phyloP scores from a whole-genome alignment of 2,888 invertebrate species.

The Cheilosia scutellata region DNA sequence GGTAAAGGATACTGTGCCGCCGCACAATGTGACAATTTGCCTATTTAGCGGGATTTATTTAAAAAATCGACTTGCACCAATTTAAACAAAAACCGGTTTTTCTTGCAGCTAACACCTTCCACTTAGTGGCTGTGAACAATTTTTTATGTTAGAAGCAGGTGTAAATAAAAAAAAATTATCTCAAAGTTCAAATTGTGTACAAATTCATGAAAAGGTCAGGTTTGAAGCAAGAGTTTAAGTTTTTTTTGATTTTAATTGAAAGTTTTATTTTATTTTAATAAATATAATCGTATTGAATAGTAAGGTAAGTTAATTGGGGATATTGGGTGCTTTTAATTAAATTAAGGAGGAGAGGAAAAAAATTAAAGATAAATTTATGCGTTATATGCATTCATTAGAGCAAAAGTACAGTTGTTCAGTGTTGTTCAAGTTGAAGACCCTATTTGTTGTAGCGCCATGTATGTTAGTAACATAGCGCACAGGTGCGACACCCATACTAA shows the following conservation, averaged over 20 bases:
- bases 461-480: too few species aligned
- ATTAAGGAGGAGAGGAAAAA: background rate
- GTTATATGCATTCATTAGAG: background rate
- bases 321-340: constrained; percentile 3
- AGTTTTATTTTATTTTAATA: constrained; percentile 13
- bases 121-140: constrained; percentile 10
- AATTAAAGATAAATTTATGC: constrained; percentile 1
- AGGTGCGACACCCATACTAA: too few species aligned
- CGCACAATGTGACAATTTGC: too few species aligned
- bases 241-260: constrained; percentile 21
- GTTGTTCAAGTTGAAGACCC: too few species aligned
- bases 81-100: background rate
- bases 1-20: too few species aligned
- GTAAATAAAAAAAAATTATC: constrained; percentile 8
- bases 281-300: constrained; percentile 16
- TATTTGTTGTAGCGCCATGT: too few species aligned
- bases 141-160: constrained; percentile 14
- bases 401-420: background rate
- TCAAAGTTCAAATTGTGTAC: constrained; percentile 11
- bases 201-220: constrained; percentile 6
- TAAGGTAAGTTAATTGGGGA: constrained; percentile 4
- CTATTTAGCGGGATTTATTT: too few species aligned
- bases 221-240: constrained; percentile 11
- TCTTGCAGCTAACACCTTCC: background rate
- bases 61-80: background rate